phyloP scores from a whole-genome alignment of 2,888 invertebrate genomes.

The Prosopocoilus inquinatus region DNA sequence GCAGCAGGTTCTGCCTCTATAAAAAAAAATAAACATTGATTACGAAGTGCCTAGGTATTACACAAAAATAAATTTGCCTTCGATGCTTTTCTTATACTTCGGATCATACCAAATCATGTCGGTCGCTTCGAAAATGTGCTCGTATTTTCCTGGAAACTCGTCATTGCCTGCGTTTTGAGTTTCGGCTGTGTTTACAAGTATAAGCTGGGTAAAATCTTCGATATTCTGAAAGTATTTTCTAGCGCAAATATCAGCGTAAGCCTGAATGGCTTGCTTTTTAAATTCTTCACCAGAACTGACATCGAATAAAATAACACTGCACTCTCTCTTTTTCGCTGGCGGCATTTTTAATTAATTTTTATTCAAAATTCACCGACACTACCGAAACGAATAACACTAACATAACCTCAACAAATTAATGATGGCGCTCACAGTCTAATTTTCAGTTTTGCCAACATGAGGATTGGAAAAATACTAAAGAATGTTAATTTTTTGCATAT shows the following conservation, averaged over 20 bases:
- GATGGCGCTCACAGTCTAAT: too few species aligned
- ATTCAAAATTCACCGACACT: too few species aligned
- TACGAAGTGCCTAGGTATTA: too few species aligned
- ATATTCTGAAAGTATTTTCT: conserved; percentile 6
- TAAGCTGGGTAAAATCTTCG: conserved; percentile 5
- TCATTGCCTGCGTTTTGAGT: conserved; percentile 7
- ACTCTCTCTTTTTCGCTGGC: conserved; percentile 7
- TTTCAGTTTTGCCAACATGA: too few species aligned
- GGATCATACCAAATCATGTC: conserved; percentile 6
- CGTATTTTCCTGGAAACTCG: neutral
- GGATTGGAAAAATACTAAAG: too few species aligned
- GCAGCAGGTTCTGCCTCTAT: neutral
- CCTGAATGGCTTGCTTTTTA: conserved; percentile 9
- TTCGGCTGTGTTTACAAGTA: conserved; percentile 8
- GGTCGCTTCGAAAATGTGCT: conserved; percentile 9
- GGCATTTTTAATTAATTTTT: conserved; percentile 5
- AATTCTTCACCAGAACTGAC: conserved; percentile 3
- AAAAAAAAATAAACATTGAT: neutral
- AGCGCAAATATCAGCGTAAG: conserved; percentile 8
- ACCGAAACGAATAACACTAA: too few species aligned
- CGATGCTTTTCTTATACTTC: neutral
- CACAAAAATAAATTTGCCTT: conserved; percentile 2
- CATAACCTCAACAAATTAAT: too few species aligned
- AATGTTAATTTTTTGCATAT: too few species aligned
- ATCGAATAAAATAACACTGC: conserved; percentile 13